Evolutionary conservation across 2,797 vertebrate species (phyloP), one percentile per base, ranked within the genome.

Genomic region (Lycodopsis pacificus): DNA sequence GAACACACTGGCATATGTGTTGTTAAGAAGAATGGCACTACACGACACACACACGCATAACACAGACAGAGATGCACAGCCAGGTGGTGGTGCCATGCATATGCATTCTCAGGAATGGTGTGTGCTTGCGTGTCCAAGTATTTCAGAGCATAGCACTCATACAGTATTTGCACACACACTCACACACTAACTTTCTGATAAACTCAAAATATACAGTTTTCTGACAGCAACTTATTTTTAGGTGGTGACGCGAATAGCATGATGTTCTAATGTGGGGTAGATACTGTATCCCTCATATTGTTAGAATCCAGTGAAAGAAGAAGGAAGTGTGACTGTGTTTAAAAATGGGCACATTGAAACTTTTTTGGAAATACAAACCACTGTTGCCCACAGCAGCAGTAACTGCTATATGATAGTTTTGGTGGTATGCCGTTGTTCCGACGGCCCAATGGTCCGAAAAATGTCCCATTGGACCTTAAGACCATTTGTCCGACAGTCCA

Each of bases 1-100:
- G 72, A 86, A 88, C 83, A 84, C 66, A 40, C 25, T 73, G 76
- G 85, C 88, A 89, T 92, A 90, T 94, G 90, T 89, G 88, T 85
- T 73, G 64, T 73, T 89, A 61, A 72, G 78, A 67, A 83, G 71
- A 82, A 82, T 71, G 57, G n/a, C 2, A 19, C 71, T 65, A 48
- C 67, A 72, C 10, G 5, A 79, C 68, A 69, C 42, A 46, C 61
- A 46, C 62, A 67, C 32, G 58, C 62, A 75, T 59, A 74, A 70
- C 65, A 74, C 30, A 70, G 32, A 74, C 30, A 54, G 48, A 34
- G 65, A 62, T 36, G 57, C 27, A 63, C 20, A 80, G 76, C 74
- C 86, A 89, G 89, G 86, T 91, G 85, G 77, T 62, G 53, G 44
- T 83, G 40, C 72, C 57, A 82, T 90, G 74, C 77, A 85, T 89